Evolutionary conservation across 2,888 invertebrate species (phyloP).

Genomic region (Euplagia quadripunctaria): DNA sequence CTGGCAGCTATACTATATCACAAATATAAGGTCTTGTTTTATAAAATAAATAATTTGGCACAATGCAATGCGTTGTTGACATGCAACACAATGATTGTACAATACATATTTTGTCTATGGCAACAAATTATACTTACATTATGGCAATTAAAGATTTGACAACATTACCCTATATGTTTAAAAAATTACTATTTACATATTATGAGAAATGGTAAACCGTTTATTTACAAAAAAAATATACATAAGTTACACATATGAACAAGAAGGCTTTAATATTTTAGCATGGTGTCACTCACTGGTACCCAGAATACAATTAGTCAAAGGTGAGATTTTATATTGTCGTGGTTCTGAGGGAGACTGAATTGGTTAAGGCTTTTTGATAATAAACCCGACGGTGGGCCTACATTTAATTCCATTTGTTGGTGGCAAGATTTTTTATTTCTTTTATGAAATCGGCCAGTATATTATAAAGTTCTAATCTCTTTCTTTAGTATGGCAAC

Average conservation of each 20-base stretch:
- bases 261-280: not conserved
- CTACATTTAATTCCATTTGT: not conserved
- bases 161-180: not conserved
- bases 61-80: not conserved
- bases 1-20: not conserved
- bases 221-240: not conserved
- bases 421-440: not conserved
- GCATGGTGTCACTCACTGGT: not conserved
- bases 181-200: conserved; percentile 8
- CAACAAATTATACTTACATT: conserved; percentile 10
- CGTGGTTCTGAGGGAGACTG: not conserved
- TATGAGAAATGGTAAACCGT: not conserved
- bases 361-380: not conserved
- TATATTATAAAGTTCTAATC: not conserved
- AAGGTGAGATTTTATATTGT: not conserved
- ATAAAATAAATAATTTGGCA: not conserved
- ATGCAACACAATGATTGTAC: not conserved
- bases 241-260: not conserved
- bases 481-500: not conserved
- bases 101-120: conserved; percentile 17
- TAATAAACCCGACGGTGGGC: not conserved
- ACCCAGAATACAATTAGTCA: not conserved
- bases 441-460: not conserved
- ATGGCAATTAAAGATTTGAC: conserved; percentile 14
- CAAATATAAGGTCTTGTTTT: conserved; percentile 3